Conservation (phyloP, 1,140 invertebrate species). For the Nixonia krombeini region DNA sequence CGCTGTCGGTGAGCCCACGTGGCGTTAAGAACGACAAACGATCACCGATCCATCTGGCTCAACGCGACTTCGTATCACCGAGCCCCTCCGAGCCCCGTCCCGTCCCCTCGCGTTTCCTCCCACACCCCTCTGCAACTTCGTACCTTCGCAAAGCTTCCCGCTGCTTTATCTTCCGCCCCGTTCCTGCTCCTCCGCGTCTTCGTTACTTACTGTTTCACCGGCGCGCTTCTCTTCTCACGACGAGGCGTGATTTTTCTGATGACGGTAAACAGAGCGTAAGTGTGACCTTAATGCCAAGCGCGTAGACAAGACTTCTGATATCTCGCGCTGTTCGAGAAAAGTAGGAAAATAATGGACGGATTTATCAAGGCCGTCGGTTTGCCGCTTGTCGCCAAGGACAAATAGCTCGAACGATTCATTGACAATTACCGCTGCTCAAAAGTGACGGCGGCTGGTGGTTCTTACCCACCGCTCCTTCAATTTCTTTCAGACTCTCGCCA, state of each 20-base stretch:
- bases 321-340: background rate
- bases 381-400: no score
- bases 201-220: slow-evolving; percentile 36
- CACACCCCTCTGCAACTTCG: slow-evolving; percentile 1
- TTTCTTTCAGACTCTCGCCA: no score
- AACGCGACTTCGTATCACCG: slow-evolving; percentile 58
- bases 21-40: slow-evolving; percentile 71
- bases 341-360: no score
- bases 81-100: no score
- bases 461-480: no score
- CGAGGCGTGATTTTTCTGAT: slow-evolving; percentile 39
- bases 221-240: slow-evolving; percentile 15
- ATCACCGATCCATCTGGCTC: slow-evolving; percentile 71
- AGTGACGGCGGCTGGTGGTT: no score
- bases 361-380: no score
- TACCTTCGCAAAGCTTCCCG: slow-evolving; percentile 29
- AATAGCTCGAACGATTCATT: no score
- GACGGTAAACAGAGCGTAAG: slow-evolving; percentile 37
- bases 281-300: slow-evolving; percentile 23
- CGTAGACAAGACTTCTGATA: slow-evolving; percentile 20
- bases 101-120: slow-evolving; percentile 13
- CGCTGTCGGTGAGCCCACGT: slow-evolving; percentile 58
- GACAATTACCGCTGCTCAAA: no score
- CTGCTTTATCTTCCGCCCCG: slow-evolving; percentile 33
- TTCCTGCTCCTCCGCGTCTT: slow-evolving; percentile 10